Base-by-base conservation (phyloP, 2,797 vertebrate genomes). In the Typhlichthys eigenmanni region DNA sequence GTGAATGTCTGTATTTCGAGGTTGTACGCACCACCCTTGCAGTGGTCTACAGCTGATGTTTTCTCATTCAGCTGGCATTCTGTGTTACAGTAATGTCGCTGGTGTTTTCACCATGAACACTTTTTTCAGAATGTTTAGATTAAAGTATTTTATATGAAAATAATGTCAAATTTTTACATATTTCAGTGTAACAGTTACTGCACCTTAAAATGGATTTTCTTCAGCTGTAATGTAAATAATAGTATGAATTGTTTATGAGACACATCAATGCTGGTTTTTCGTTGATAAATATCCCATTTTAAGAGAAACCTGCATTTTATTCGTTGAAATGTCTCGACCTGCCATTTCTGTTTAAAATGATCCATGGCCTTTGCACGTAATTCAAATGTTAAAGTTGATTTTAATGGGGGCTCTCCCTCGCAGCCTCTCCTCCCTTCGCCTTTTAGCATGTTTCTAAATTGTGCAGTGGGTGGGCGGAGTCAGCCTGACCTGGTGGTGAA, bases 101-200 rank as follows among this genome's bases (percentile, higher is more conserved):
- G 80, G 84, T 75, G 55, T 60, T 47, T 77, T 57, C 66, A 66
- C 60, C 64, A 66, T 77, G 71, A 43, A 72, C 62, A 63, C 64
- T 81, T 68, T 75, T 90, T 85, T 82, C 66, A 81, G 58, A 87
- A 64, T 14, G 58, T 80, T 85, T 84, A 82, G 70, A 89, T 87
- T 89, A 89, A 91, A 89, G 69, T 62, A 75, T 88, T 88, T 90
- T 80, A 67, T 81, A 86, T 80, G 59, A 32, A 61, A 73, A 16
- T n/a, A 0, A 12, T 3, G 14, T 63, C 8, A 17, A 17, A 17
- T 38, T 64, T 45, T 63, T 55, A n/a, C 38, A 2, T 43, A 43
- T 43, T 43, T 43, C 38, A 43, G 38, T 43, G 38, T 10, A 43
- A 43, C 38, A 9, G 24, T 29, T 29, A 4, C 24, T 29, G 24